Conservation (phyloP, 2,113 vertebrate species). For the Peromyscus leucopus region DNA sequence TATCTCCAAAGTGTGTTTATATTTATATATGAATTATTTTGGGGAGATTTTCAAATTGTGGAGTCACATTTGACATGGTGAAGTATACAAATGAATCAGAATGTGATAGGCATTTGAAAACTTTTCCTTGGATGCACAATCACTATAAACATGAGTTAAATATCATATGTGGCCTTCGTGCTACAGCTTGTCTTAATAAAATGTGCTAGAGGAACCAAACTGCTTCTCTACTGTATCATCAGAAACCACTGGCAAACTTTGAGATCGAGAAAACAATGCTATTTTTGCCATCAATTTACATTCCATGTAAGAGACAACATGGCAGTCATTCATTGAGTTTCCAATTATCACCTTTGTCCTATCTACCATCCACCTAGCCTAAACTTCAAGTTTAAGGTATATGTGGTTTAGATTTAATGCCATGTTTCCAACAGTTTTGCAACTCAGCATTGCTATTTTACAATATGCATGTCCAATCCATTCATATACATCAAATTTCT, state of each 20-base stretch:
- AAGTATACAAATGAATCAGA: constrained; percentile 19
- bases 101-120: constrained; percentile 16
- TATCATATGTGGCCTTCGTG: not conserved
- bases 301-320: not conserved
- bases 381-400: not conserved
- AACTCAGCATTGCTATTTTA: constrained; percentile 25
- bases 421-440: constrained; percentile 19
- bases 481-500: constrained; percentile 41
- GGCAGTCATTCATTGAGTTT: not conserved
- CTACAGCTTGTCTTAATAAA: constrained; percentile 17
- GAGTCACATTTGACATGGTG: constrained; percentile 8
- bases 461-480: not conserved
- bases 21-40: constrained; percentile 29
- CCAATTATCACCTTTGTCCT: not conserved
- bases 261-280: not conserved
- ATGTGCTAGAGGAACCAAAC: constrained; percentile 14
- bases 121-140: constrained; percentile 19
- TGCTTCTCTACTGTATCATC: constrained; percentile 1
- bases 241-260: not conserved
- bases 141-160: constrained; percentile 31
- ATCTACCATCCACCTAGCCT: not conserved
- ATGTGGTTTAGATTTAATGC: constrained; percentile 6
- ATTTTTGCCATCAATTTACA: not conserved
- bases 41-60: not conserved
- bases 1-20: not conserved